Evolutionary conservation across 2,113 vertebrate species (phyloP).

Genomic region (Siphamia tubifer): DNA sequence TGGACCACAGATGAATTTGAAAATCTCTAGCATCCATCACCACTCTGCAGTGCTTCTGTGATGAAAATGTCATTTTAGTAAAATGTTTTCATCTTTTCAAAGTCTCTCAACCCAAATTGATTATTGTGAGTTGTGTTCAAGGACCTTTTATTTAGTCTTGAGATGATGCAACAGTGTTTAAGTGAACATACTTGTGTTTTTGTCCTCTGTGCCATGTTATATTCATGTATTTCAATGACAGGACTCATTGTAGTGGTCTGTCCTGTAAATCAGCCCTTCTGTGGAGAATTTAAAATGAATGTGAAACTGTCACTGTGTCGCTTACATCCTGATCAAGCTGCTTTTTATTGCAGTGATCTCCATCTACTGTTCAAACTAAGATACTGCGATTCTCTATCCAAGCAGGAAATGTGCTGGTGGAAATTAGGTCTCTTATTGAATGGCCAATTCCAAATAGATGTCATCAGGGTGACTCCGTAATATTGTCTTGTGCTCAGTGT

Average conservation of each 20-base stretch:
- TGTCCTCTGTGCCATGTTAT: not conserved
- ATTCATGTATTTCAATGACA: not conserved
- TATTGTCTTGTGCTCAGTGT: not conserved
- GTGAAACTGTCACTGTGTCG: conserved; percentile 60
- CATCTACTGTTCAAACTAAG: conserved; percentile 78
- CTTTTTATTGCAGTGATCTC: conserved; percentile 73
- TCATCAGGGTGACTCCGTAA: not conserved
- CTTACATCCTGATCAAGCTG: conserved; percentile 51
- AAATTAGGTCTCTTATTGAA: conserved; percentile 46
- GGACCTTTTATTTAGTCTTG: not conserved
- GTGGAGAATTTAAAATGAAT: conserved; percentile 38
- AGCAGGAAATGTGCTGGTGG: conserved; percentile 24
- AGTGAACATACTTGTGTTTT: not conserved
- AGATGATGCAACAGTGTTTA: not conserved
- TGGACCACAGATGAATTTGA: conserved; percentile 51
- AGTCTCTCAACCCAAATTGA: too few species aligned
- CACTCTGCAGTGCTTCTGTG: conserved; percentile 52
- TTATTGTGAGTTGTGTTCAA: not conserved
- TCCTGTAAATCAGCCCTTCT: conserved; percentile 36
- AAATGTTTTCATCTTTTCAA: too few species aligned
- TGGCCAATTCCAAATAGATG: not conserved
- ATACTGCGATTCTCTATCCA: conserved; percentile 54
- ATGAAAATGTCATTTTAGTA: conserved; percentile 29
- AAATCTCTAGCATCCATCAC: conserved; percentile 15
- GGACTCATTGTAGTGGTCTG: conserved; percentile 13